Percentiles rank a stretch among this genome's conserved stretches.
Conservation (phyloP, 1,140 invertebrate genomes). For the Aradophagus sp. region DNA sequence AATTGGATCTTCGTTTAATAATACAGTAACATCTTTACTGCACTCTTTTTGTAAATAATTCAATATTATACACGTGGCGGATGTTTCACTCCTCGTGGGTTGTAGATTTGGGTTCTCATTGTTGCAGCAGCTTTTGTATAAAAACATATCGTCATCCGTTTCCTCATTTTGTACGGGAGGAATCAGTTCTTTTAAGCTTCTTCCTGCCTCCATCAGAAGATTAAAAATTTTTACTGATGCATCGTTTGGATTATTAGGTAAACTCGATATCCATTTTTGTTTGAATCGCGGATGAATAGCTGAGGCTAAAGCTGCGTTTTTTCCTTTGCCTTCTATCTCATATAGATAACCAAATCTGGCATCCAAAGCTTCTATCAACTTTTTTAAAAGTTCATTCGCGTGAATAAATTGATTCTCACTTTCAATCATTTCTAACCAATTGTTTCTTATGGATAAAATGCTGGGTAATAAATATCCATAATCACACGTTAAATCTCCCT, state of each 20-base stretch:
- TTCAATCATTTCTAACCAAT: conserved; percentile 1
- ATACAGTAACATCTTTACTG: too few species aligned
- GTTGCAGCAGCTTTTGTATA: not conserved
- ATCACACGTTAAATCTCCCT: conserved; percentile 18
- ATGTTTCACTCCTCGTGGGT: too few species aligned
- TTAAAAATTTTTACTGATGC: not conserved
- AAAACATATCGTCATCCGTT: not conserved
- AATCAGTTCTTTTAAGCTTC: too few species aligned
- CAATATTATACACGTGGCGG: not conserved
- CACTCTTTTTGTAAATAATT: too few species aligned
- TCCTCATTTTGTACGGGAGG: not conserved
- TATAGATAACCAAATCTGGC: conserved; percentile 10
- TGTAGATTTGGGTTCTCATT: not conserved
- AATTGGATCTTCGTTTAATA: too few species aligned
- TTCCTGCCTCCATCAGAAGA: not conserved
- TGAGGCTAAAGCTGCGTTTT: conserved; percentile 14
- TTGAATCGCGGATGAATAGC: conserved; percentile 12
- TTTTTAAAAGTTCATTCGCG: too few species aligned
- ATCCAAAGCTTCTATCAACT: too few species aligned
- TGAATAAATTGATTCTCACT: too few species aligned
- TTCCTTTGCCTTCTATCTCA: conserved; percentile 6
- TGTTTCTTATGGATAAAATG: conserved; percentile 4
- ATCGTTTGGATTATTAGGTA: not conserved
- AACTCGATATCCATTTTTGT: conserved; percentile 1
- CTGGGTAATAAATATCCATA: conserved; percentile 25